These are phyloP conservation scores for Eupithecia insigniata DNA, from an alignment of 2,888 invertebrate genomes.

Conservation along the genomic window DNA sequence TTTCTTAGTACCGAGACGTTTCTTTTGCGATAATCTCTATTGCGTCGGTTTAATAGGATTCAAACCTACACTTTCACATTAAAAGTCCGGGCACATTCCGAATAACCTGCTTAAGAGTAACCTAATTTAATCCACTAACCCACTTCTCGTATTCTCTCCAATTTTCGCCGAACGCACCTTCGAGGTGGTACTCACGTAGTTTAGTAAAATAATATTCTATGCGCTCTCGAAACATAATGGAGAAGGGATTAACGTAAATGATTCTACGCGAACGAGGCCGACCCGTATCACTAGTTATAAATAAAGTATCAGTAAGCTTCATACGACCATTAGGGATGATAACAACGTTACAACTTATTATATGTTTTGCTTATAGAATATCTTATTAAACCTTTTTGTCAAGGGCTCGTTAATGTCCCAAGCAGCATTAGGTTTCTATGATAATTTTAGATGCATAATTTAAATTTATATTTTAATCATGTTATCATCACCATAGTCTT, in stretches of 20 bases:
- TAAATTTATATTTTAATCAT: no score
- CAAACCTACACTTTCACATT: constrained; percentile 1
- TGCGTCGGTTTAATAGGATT: neutral
- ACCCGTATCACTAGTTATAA: constrained; percentile 12
- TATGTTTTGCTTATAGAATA: neutral
- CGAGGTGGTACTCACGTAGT: neutral
- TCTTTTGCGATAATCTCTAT: neutral
- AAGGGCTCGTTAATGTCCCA: neutral
- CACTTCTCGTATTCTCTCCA: constrained; percentile 10
- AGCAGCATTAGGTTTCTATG: neutral
- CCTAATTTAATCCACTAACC: constrained; percentile 11
- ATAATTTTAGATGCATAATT: neutral
- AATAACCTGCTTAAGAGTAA: constrained; percentile 14
- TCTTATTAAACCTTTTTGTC: neutral
- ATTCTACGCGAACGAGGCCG: constrained; percentile 7
- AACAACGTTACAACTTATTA: neutral
- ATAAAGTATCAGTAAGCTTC: constrained; percentile 14
- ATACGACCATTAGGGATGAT: constrained; percentile 8
- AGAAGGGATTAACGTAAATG: constrained; percentile 19
- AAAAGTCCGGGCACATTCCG: constrained; percentile 3
- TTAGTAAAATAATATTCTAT: constrained; percentile 16
- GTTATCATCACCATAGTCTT: neutral
- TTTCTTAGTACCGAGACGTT: neutral
- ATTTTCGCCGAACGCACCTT: constrained; percentile 2
- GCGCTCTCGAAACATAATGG: constrained; percentile 13